These are phyloP conservation scores for Dendroctonus valens DNA, from an alignment of 1,140 invertebrate genomes.

Conservation along the genomic window DNA sequence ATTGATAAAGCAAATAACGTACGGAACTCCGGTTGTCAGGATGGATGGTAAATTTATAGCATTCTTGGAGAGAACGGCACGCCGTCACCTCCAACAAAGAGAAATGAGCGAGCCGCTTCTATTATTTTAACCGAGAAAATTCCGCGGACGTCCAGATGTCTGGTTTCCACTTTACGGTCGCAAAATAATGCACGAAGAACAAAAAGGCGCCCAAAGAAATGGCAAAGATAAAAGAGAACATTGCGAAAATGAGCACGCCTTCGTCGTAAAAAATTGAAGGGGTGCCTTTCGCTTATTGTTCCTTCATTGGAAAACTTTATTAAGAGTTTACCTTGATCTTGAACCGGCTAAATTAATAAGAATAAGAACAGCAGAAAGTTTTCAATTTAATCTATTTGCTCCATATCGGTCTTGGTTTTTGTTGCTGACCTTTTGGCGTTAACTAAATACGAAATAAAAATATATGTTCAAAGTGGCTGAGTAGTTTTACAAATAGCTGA, in stretches of 20 bases:
- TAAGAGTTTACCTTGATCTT: constrained; percentile 12
- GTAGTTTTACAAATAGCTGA: too few species aligned
- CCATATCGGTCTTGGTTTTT: too few species aligned
- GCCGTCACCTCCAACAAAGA: constrained; percentile 39
- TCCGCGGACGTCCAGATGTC: constrained; percentile 41
- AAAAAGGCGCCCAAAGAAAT: constrained; percentile 28
- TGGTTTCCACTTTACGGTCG: constrained; percentile 34
- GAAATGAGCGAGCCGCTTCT: constrained; percentile 36
- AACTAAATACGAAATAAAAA: too few species aligned
- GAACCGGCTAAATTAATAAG: too few species aligned
- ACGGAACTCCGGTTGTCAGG: constrained; percentile 34
- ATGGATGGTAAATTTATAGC: constrained; percentile 39
- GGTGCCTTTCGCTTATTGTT: constrained; percentile 26
- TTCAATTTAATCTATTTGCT: neutral
- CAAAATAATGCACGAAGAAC: constrained; percentile 35
- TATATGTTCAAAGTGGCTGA: too few species aligned
- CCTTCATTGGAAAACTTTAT: constrained; percentile 29
- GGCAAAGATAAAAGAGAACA: constrained; percentile 24
- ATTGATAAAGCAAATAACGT: constrained; percentile 41
- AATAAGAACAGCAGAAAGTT: too few species aligned
- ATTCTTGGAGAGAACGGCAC: constrained; percentile 38
- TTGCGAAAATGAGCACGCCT: constrained; percentile 30
- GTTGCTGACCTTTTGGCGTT: too few species aligned
- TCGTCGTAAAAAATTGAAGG: constrained; percentile 26
- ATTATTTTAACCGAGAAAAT: constrained; percentile 42